Evolutionary conservation across 1,140 invertebrate species (phyloP).

Genomic region (Cataglyphis hispanica): DNA sequence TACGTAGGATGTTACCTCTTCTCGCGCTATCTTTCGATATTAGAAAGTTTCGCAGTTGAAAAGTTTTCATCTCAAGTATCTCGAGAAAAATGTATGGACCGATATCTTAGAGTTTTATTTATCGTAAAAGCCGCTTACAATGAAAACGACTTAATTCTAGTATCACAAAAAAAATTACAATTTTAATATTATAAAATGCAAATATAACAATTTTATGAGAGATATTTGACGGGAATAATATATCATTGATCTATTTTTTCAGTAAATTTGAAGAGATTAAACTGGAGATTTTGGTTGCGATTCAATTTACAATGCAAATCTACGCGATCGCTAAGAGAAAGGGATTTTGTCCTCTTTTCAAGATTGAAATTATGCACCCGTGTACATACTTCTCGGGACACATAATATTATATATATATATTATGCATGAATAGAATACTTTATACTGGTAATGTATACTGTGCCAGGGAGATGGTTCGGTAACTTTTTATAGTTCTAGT

Average conservation of each 20-base stretch:
- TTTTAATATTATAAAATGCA: background rate
- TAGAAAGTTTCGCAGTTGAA: slow-evolving; percentile 14
- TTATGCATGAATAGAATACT: slow-evolving; percentile 31
- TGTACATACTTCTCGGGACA: slow-evolving; percentile 15
- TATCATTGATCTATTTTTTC: background rate
- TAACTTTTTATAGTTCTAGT: slow-evolving; percentile 19
- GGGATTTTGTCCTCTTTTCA: background rate
- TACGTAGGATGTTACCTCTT: slow-evolving; percentile 1
- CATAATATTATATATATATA: slow-evolving; percentile 23
- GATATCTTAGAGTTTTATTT: background rate
- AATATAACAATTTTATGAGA: background rate
- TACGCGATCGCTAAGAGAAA: background rate
- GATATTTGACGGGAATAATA: background rate
- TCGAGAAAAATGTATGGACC: slow-evolving; percentile 29
- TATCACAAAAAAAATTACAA: background rate
- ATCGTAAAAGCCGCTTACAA: background rate
- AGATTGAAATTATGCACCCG: background rate
- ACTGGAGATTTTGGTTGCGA: background rate
- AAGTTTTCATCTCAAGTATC: slow-evolving; percentile 7
- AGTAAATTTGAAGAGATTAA: background rate
- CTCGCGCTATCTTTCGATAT: slow-evolving; percentile 4
- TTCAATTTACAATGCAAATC: slow-evolving; percentile 9
- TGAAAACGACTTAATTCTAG: background rate
- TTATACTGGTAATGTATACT: background rate
- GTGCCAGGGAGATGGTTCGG: background rate